phyloP scores from a whole-genome alignment of 2,797 vertebrate species.

The Masticophis lateralis region DNA sequence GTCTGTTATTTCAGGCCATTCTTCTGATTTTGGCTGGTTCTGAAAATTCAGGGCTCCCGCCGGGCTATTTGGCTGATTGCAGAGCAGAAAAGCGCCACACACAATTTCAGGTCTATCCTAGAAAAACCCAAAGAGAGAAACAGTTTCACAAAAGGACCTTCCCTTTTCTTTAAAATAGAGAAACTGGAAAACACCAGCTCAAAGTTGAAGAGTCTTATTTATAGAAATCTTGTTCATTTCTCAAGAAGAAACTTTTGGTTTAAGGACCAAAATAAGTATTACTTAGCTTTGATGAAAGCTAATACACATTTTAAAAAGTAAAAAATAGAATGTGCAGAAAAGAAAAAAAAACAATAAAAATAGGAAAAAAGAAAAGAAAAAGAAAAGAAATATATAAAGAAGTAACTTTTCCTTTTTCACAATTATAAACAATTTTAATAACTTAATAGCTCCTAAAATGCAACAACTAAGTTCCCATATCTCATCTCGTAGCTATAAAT shows the following conservation, averaged over 20 bases:
- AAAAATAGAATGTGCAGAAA: too few relatives aligned
- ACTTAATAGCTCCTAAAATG: too few relatives aligned
- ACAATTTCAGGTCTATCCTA: slow-evolving; percentile 77
- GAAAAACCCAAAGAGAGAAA: slow-evolving; percentile 11
- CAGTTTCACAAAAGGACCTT: rapidly evolving
- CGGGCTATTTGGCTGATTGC: slow-evolving; percentile 70
- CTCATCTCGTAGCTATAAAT: too few relatives aligned
- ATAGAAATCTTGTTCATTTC: not conserved
- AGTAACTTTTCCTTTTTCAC: too few relatives aligned
- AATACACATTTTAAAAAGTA: too few relatives aligned
- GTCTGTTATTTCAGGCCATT: slow-evolving; percentile 73
- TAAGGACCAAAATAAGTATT: not conserved
- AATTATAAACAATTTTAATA: too few relatives aligned
- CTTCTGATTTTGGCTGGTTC: slow-evolving; percentile 72
- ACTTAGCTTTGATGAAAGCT: not conserved
- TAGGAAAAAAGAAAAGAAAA: too few relatives aligned
- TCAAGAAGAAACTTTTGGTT: not conserved
- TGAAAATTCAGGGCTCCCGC: slow-evolving; percentile 66
- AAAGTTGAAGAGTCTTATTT: not conserved
- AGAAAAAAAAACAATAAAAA: too few relatives aligned
- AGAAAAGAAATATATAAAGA: too few relatives aligned
- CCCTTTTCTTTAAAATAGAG: not conserved
- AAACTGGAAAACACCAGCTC: not conserved
- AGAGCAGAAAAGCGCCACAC: slow-evolving; percentile 83
- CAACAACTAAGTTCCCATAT: too few relatives aligned